A percentile compares a stretch with the other conserved stretches of the same genome.
Evolutionary conservation across 2,113 vertebrate genomes (phyloP).

Genomic region (Phaethornis superciliosus): DNA sequence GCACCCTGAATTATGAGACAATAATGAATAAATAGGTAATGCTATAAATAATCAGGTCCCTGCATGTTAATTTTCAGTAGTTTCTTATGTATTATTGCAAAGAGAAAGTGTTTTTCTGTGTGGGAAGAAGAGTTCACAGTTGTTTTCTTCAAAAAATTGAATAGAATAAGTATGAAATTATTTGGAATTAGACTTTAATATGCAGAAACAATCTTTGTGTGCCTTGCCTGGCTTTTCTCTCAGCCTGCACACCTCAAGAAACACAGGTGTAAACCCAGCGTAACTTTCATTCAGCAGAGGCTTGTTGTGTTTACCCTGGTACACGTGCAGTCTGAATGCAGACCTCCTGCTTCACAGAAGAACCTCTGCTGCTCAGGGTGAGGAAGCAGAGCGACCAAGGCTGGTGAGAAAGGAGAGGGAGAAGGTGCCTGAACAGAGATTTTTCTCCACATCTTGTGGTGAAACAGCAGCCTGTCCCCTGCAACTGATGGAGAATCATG

Average conservation of each 20-base stretch:
- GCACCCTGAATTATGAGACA: background rate
- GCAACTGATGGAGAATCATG: too few species aligned
- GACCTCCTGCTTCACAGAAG: background rate
- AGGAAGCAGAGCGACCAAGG: too few species aligned
- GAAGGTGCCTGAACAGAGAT: too few species aligned
- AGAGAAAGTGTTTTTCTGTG: background rate
- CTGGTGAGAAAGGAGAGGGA: too few species aligned
- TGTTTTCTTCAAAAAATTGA: background rate
- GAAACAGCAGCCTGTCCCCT: too few species aligned
- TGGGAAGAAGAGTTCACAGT: background rate
- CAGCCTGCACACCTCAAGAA: background rate
- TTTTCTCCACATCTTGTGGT: too few species aligned
- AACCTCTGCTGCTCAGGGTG: background rate
- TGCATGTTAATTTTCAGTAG: background rate
- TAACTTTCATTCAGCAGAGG: background rate
- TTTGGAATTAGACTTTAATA: background rate
- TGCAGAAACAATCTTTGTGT: background rate
- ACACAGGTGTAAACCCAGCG: background rate
- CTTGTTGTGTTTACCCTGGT: rapidly evolving
- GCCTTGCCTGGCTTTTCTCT: background rate
- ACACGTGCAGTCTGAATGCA: background rate
- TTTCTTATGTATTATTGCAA: background rate
- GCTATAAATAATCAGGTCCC: background rate
- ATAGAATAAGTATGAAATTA: background rate
- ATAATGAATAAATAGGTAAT: background rate